Percentiles rank a stretch among this genome's conserved stretches.
Conservation (phyloP, 2,888 invertebrate species). For the Dioctria linearis region DNA sequence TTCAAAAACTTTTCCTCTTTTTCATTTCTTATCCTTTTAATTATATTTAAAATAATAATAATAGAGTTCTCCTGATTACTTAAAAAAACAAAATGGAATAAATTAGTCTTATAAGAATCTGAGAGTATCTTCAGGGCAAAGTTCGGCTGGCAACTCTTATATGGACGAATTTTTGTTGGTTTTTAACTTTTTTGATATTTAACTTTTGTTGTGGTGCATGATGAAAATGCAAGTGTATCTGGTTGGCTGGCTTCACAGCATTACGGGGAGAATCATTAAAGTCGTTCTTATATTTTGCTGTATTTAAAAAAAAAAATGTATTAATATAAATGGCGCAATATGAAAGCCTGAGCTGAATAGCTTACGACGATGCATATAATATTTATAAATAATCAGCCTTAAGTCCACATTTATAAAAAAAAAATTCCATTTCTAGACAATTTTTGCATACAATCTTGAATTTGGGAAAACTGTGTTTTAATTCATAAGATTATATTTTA, state of each 20-base stretch:
- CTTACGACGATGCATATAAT: conserved; percentile 15
- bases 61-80: no score
- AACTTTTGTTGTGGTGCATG: no score
- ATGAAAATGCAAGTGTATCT: not conserved
- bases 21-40: no score
- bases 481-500: conserved; percentile 8
- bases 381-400: conserved; percentile 28
- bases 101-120: no score
- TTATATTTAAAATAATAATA: no score
- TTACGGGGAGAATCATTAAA: not conserved
- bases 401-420: conserved; percentile 4
- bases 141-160: no score
- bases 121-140: no score
- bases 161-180: no score
- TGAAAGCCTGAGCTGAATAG: conserved; percentile 28
- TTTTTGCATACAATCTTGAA: conserved; percentile 18
- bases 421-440: conserved; percentile 39
- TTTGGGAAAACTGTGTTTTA: conserved; percentile 13
- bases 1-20: no score
- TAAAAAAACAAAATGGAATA: no score
- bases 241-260: not conserved
- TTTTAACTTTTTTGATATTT: no score
- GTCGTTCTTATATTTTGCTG: not conserved
- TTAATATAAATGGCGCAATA: not conserved
- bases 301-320: not conserved